Evolutionary conservation across 2,113 vertebrate genomes (phyloP).

Genomic region (Columba livia): DNA sequence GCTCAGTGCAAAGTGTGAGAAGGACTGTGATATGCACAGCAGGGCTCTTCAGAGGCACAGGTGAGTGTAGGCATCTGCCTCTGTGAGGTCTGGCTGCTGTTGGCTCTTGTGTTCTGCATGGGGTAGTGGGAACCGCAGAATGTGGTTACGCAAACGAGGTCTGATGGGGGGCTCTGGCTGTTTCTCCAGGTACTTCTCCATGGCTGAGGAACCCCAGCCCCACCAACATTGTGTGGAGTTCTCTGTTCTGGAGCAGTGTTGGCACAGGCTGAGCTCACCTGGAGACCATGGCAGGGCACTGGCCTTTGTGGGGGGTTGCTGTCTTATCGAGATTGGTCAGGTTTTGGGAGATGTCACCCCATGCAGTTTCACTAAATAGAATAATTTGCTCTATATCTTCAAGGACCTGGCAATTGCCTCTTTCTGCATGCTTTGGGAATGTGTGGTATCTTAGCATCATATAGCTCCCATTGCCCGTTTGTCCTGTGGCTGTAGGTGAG

Average conservation of each 20-base stretch:
- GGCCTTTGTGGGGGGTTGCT: neutral
- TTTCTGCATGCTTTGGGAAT: fast-evolving
- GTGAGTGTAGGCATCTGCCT: neutral
- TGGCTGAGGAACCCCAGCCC: neutral
- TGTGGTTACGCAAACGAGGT: fast-evolving
- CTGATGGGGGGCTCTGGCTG: neutral
- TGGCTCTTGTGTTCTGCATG: neutral
- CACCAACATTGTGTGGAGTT: fast-evolving
- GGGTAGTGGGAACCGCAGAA: neutral
- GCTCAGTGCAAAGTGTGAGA: neutral
- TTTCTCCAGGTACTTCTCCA: neutral
- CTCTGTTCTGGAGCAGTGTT: neutral
- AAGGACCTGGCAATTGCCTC: neutral
- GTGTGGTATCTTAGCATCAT: neutral
- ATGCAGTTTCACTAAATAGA: neutral
- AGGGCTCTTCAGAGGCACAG: neutral
- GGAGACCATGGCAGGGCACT: fast-evolving
- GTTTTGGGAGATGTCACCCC: neutral
- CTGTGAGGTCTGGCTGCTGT: neutral
- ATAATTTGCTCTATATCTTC: neutral
- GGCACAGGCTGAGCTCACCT: neutral
- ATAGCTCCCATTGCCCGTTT: fast-evolving
- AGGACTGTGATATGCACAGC: neutral
- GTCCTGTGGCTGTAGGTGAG: fast-evolving
- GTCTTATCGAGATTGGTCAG: neutral